phyloP scores from a whole-genome alignment of 2,888 invertebrate species.

The Leptinotarsa haldemani region DNA sequence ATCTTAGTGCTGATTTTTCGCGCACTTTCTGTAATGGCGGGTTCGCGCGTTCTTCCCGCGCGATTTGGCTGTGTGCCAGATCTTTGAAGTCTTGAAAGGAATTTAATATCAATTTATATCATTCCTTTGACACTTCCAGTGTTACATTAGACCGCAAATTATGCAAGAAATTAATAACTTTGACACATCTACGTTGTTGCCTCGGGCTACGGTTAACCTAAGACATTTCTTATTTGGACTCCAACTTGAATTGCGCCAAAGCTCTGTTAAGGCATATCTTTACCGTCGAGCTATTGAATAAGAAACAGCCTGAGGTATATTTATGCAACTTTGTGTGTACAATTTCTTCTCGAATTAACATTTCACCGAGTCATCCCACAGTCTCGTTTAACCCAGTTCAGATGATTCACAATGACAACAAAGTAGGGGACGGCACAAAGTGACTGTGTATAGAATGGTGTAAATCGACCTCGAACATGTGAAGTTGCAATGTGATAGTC shows the following conservation, averaged over 20 bases:
- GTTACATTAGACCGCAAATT: background rate
- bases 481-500: slow-evolving; percentile 22
- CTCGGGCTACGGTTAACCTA: background rate
- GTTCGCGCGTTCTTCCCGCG: too few relatives aligned
- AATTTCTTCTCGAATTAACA: slow-evolving; percentile 22
- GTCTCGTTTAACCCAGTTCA: slow-evolving; percentile 35
- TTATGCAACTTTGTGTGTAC: slow-evolving; percentile 6
- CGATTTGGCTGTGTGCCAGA: too few relatives aligned
- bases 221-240: slow-evolving; percentile 7
- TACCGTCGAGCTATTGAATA: background rate
- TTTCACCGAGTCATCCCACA: slow-evolving; percentile 28
- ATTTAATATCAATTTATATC: too few relatives aligned
- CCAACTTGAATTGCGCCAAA: background rate
- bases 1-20: too few relatives aligned
- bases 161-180: background rate
- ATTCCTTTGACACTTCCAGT: too few relatives aligned
- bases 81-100: too few relatives aligned
- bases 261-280: background rate
- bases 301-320: slow-evolving; percentile 3
- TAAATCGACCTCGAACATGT: slow-evolving; percentile 25
- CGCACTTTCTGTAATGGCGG: too few relatives aligned
- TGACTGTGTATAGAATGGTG: slow-evolving; percentile 22
- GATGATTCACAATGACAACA: slow-evolving; percentile 35
- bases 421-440: slow-evolving; percentile 33
- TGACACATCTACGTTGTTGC: background rate